Evolutionary conservation across 1,140 invertebrate genomes (phyloP).

Genomic region (Temnothorax nylanderi): DNA sequence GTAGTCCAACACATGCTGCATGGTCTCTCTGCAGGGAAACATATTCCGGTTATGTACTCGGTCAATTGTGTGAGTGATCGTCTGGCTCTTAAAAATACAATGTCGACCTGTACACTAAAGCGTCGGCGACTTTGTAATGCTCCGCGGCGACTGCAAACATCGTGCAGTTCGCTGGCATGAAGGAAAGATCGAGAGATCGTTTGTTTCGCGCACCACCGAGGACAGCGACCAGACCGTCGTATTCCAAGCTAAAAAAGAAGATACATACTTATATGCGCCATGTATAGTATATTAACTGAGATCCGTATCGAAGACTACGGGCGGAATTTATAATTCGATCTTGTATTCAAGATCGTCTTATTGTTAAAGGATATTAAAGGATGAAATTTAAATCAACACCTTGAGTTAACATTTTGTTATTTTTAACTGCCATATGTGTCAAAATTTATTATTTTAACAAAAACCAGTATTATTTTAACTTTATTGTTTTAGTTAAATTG

Average conservation of each 20-base stretch:
- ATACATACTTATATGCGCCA: neutral
- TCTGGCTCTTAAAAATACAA: neutral
- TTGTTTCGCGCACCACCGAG: conserved; percentile 31
- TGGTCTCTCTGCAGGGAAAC: conserved; percentile 31
- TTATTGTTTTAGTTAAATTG: too few relatives aligned
- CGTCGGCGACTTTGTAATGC: conserved; percentile 53
- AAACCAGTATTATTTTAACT: too few relatives aligned
- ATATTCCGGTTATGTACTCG: neutral
- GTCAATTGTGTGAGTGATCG: neutral
- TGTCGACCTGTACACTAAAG: conserved; percentile 49
- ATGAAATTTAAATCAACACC: too few relatives aligned
- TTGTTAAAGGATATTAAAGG: too few relatives aligned
- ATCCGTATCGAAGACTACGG: neutral
- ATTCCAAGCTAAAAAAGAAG: conserved; percentile 36
- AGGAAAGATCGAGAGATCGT: neutral
- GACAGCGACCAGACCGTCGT: conserved; percentile 35
- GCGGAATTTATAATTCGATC: too few relatives aligned
- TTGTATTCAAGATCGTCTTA: too few relatives aligned
- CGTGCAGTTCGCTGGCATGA: neutral
- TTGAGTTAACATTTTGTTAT: too few relatives aligned
- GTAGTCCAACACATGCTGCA: conserved; percentile 43
- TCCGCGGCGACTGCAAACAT: conserved; percentile 29
- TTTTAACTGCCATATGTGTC: too few relatives aligned
- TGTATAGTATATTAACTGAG: neutral
- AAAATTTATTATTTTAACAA: too few relatives aligned